Percentiles rank a stretch among this genome's conserved stretches.
phyloP scores from a whole-genome alignment of 30 jellyfish, hydroid and myxozoan species.

The Clytia hemisphaerica region DNA sequence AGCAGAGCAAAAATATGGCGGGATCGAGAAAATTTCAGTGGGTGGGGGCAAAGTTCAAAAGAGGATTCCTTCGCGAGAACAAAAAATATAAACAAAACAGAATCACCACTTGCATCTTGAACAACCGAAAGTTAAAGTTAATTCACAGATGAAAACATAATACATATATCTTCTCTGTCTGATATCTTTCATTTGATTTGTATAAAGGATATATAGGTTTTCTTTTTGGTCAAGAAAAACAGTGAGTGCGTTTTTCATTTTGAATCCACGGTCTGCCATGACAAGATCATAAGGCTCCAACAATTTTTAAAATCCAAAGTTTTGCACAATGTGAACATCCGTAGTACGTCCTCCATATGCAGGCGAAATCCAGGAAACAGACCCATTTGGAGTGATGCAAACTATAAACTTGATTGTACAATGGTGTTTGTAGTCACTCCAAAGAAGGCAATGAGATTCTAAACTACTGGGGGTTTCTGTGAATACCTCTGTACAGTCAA shows the following conservation, averaged over 20 bases:
- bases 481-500: slow-evolving; percentile 60
- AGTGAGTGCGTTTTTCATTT: slow-evolving; percentile 31
- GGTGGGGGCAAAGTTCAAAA: no score
- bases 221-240: no score
- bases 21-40: no score
- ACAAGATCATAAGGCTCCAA: slow-evolving; percentile 52
- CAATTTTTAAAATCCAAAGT: slow-evolving; percentile 31
- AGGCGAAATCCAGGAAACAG: slow-evolving; percentile 58
- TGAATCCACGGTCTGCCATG: slow-evolving; percentile 68
- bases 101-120: no score
- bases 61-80: no score
- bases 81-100: no score
- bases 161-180: no score
- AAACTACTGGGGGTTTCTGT: slow-evolving; percentile 56
- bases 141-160: no score
- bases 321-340: slow-evolving; percentile 34
- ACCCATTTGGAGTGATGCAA: slow-evolving; percentile 59
- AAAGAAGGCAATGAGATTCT: slow-evolving; percentile 15
- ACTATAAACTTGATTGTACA: slow-evolving; percentile 45
- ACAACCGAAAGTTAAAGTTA: no score
- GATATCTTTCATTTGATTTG: no score
- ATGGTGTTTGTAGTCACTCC: slow-evolving; percentile 70
- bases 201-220: no score
- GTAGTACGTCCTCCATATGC: slow-evolving; percentile 60
- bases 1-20: no score